These are phyloP conservation scores for Solenopsis fugax DNA, from an alignment of 1,140 invertebrate genomes.

Conservation along the genomic window DNA sequence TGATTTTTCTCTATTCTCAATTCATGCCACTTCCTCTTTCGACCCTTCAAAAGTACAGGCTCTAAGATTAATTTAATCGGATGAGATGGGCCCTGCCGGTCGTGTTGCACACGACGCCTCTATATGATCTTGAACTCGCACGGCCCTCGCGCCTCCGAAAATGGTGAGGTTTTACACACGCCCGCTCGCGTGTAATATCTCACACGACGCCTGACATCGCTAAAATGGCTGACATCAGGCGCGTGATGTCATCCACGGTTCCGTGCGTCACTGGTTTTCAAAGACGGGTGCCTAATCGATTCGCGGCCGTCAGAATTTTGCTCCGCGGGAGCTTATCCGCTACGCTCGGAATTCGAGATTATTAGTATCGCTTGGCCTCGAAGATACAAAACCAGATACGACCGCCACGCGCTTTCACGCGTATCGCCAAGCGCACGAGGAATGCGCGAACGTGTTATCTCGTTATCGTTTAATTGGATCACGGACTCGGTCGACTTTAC, in stretches of 20 bases:
- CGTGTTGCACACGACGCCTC: background rate
- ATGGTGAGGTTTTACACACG: conserved; percentile 14
- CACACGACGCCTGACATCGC: background rate
- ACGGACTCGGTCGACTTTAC: background rate
- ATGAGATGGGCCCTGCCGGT: background rate
- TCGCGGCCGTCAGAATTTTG: background rate
- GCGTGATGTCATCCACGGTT: conserved; percentile 21
- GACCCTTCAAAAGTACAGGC: background rate
- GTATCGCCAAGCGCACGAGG: background rate
- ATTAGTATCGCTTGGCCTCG: background rate
- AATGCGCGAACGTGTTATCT: conserved; percentile 2
- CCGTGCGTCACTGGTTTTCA: background rate
- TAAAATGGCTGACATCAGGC: conserved; percentile 32
- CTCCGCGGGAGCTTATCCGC: background rate
- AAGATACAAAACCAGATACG: background rate
- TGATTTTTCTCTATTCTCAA: background rate
- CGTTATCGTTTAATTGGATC: background rate
- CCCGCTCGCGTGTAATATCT: background rate
- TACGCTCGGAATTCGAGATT: background rate
- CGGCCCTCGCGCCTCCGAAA: conserved; percentile 28
- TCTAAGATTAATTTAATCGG: background rate
- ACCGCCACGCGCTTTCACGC: background rate
- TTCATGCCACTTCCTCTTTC: background rate
- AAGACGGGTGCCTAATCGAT: background rate
- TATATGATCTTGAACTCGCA: background rate